Evolutionary conservation across 2,797 vertebrate genomes (phyloP).

Genomic region (Muscicapa comitata): DNA sequence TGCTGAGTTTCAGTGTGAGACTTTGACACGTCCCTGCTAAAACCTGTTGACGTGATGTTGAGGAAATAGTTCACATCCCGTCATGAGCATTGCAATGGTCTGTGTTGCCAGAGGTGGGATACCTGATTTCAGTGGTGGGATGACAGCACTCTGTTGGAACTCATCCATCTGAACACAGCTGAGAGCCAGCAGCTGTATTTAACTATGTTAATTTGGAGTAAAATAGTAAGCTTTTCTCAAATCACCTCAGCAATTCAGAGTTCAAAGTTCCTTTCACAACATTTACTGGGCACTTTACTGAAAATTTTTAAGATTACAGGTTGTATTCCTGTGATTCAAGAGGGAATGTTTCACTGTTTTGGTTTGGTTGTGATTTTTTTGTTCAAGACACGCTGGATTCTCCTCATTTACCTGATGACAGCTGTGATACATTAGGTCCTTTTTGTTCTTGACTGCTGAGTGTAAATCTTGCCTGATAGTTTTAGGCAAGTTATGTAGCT

Average conservation of each 20-base stretch:
- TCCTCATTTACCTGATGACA: slow-evolving; percentile 21
- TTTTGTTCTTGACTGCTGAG: background rate
- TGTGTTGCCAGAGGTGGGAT: background rate
- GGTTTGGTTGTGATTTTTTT: background rate
- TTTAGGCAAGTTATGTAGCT: background rate
- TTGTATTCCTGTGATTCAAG: background rate
- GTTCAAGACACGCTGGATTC: background rate
- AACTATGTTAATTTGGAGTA: background rate
- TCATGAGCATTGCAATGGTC: background rate
- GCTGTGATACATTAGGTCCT: background rate
- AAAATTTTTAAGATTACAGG: background rate
- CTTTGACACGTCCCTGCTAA: background rate
- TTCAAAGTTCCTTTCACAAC: background rate
- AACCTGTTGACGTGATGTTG: background rate
- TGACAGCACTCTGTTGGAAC: background rate
- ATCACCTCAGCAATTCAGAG: background rate
- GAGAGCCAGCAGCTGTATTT: background rate
- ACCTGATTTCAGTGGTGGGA: background rate
- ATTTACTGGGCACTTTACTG: background rate
- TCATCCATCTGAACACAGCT: background rate
- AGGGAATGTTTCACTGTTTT: background rate
- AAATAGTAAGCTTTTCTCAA: background rate
- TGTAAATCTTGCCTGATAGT: background rate
- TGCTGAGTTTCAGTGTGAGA: background rate
- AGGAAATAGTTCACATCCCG: background rate